Evolutionary conservation across 2,888 invertebrate species (phyloP).

Genomic region (Pyralis farinalis): DNA sequence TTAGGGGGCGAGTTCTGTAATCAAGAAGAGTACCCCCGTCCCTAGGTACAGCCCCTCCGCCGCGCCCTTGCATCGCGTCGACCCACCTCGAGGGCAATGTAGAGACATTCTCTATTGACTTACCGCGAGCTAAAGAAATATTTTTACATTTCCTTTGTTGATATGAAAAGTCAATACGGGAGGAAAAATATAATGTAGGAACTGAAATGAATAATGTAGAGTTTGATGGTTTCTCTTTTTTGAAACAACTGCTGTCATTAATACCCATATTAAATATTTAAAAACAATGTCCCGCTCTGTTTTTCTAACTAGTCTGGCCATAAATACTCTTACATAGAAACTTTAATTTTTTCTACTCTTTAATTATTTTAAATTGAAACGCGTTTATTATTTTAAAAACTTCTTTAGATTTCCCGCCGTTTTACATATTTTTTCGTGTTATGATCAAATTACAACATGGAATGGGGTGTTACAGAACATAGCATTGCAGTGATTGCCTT

Average conservation of each 20-base stretch:
- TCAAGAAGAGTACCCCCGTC: conserved; percentile 81
- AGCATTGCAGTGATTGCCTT: too few relatives aligned
- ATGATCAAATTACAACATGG: too few relatives aligned
- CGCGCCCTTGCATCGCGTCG: conserved; percentile 36
- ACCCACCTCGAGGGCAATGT: conserved; percentile 70
- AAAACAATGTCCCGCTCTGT: too few relatives aligned
- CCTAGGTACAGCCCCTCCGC: conserved; percentile 53
- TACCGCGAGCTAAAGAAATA: conserved; percentile 63
- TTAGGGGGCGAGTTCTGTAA: conserved; percentile 66
- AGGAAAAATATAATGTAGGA: conserved; percentile 20
- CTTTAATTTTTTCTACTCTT: too few relatives aligned
- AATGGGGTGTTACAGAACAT: too few relatives aligned
- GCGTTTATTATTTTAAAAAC: too few relatives aligned
- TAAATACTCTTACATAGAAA: too few relatives aligned
- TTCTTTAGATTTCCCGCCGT: too few relatives aligned
- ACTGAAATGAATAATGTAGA: not conserved
- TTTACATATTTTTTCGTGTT: too few relatives aligned
- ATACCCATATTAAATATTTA: too few relatives aligned
- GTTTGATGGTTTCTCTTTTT: not conserved
- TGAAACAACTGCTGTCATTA: not conserved
- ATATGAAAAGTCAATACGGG: conserved; percentile 56
- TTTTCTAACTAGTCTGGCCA: too few relatives aligned
- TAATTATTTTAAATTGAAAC: too few relatives aligned
- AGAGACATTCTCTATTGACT: conserved; percentile 78
- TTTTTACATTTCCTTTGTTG: conserved; percentile 66